These are phyloP conservation scores for Sebastes hopkinsi DNA, from an alignment of 2,797 vertebrate species.

Conservation along the genomic window DNA sequence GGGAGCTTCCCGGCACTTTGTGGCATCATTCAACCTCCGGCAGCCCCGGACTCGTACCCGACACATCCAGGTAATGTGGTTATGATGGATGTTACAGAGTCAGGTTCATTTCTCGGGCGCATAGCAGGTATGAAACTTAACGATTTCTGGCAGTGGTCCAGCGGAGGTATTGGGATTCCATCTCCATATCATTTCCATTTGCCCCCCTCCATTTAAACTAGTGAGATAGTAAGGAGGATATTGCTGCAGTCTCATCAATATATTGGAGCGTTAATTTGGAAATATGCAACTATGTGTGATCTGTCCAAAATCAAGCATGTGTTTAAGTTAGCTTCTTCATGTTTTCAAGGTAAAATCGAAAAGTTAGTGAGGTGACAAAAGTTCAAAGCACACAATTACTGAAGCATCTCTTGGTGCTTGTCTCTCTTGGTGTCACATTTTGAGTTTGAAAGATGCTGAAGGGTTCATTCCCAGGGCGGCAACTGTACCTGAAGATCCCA, in stretches of 20 bases:
- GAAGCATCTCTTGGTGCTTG: background rate
- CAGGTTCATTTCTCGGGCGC: slow-evolving; percentile 37
- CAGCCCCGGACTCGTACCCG: slow-evolving; percentile 37
- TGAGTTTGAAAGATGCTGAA: slow-evolving; percentile 7
- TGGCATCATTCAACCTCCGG: slow-evolving; percentile 52
- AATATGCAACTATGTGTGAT: background rate
- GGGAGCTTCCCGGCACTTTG: slow-evolving; percentile 44
- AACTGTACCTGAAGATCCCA: slow-evolving; percentile 5
- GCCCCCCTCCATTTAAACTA: slow-evolving; percentile 13
- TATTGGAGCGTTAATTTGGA: slow-evolving; percentile 1
- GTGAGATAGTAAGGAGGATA: background rate
- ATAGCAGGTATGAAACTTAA: slow-evolving; percentile 42
- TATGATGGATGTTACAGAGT: slow-evolving; percentile 55
- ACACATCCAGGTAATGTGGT: slow-evolving; percentile 55
- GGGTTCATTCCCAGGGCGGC: slow-evolving; percentile 30
- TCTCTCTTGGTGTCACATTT: background rate
- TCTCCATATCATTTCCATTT: slow-evolving; percentile 48
- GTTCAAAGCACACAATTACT: slow-evolving; percentile 1
- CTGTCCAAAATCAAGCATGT: background rate
- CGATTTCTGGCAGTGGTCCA: slow-evolving; percentile 50
- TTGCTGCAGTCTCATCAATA: slow-evolving; percentile 40
- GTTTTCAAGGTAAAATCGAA: background rate
- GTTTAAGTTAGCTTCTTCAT: background rate
- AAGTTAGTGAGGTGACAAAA: background rate
- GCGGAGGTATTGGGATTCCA: slow-evolving; percentile 14